A percentile compares a stretch with the other conserved stretches of the same genome.
These are phyloP conservation scores for Chiloscyllium plagiosum DNA, from an alignment of 2,113 vertebrate genomes.

Conservation along the genomic window DNA sequence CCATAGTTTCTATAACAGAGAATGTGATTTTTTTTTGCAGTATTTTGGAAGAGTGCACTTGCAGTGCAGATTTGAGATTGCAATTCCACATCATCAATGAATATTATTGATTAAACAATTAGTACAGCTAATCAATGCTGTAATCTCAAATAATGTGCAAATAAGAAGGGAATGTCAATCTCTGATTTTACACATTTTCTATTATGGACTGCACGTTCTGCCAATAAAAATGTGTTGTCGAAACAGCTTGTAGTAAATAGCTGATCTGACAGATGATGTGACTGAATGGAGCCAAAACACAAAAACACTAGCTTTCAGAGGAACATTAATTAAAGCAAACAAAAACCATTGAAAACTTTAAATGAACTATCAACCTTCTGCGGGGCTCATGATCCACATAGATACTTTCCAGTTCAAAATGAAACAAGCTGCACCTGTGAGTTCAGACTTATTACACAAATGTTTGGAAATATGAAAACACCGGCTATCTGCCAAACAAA, in stretches of 20 bases:
- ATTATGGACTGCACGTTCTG: neutral
- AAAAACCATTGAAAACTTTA: neutral
- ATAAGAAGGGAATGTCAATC: neutral
- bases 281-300: neutral
- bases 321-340: neutral
- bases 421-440: slow-evolving; percentile 12
- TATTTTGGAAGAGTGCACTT: neutral
- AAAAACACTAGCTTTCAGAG: neutral
- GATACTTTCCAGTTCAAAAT: neutral
- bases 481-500: neutral
- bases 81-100: neutral
- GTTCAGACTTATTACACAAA: neutral
- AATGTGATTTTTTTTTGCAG: neutral
- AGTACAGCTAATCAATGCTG: neutral
- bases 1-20: neutral
- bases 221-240: neutral
- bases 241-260: slow-evolving; percentile 12
- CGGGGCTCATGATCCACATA: neutral
- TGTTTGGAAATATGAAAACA: neutral
- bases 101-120: neutral
- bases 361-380: neutral
- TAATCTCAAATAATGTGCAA: neutral
- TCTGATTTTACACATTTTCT: neutral
- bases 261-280: neutral
- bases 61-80: neutral